Evolutionary conservation across 2,888 invertebrate species (phyloP).

Genomic region (Stenodera caucasica): DNA sequence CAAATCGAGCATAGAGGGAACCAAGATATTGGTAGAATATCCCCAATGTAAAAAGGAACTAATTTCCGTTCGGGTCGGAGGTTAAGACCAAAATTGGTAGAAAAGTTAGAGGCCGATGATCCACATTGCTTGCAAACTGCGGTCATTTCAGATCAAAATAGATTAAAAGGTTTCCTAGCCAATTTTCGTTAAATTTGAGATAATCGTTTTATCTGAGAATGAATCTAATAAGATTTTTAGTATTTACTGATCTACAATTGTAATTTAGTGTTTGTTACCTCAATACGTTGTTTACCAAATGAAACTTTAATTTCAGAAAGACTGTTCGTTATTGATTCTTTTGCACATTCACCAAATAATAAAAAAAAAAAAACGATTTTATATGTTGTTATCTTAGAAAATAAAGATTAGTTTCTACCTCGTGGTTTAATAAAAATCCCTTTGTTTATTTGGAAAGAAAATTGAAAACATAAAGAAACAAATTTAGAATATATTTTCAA

Average conservation of each 20-base stretch:
- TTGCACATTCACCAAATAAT: too few species aligned
- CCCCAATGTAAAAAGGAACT: constrained; percentile 52
- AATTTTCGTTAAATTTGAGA: constrained; percentile 42
- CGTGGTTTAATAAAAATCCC: neutral
- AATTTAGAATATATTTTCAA: neutral
- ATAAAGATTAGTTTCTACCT: neutral
- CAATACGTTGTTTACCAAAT: neutral
- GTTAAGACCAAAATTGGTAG: constrained; percentile 50
- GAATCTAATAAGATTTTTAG: constrained; percentile 47
- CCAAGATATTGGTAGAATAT: constrained; percentile 50
- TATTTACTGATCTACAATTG: constrained; percentile 37
- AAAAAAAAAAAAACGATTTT: too few species aligned
- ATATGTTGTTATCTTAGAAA: neutral
- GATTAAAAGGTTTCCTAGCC: constrained; percentile 46
- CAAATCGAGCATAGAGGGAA: constrained; percentile 50
- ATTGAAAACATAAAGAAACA: constrained; percentile 1
- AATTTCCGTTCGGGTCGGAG: constrained; percentile 52
- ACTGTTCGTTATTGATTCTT: neutral
- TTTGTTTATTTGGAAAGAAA: neutral
- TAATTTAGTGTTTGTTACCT: constrained; percentile 4
- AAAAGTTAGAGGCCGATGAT: constrained; percentile 45
- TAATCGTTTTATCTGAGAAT: constrained; percentile 36
- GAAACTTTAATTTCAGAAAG: neutral
- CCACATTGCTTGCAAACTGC: constrained; percentile 45
- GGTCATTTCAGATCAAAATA: constrained; percentile 48